A percentile compares a stretch with the other conserved stretches of the same genome.
phyloP scores from a whole-genome alignment of 2,797 vertebrate species.

The Pristis pectinata region DNA sequence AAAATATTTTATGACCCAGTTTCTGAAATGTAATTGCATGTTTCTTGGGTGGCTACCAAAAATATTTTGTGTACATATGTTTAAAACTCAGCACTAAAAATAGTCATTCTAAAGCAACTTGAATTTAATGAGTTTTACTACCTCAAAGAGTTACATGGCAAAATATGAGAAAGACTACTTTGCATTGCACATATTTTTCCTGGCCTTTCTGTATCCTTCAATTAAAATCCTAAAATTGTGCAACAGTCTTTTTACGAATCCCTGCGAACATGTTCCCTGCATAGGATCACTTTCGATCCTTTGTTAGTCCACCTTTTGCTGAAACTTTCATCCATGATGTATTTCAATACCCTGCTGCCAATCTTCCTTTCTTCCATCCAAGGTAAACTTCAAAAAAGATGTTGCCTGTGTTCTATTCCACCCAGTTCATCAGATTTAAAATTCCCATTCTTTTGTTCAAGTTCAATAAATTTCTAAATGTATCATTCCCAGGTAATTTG shows the following conservation, averaged over 20 bases:
- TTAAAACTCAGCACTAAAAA: too few relatives aligned
- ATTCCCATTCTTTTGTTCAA: background rate
- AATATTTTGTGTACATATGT: background rate
- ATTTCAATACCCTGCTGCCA: background rate
- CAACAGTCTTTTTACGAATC: background rate
- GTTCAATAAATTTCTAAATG: background rate
- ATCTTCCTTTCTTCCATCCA: background rate
- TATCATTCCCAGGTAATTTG: background rate
- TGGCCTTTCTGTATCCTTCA: background rate
- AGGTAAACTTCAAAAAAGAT: background rate
- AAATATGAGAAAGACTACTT: background rate
- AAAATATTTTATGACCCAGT: too few relatives aligned
- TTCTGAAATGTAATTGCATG: too few relatives aligned
- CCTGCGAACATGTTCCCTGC: background rate
- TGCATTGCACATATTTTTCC: background rate
- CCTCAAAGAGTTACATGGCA: background rate
- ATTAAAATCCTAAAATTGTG: background rate
- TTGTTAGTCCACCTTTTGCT: background rate
- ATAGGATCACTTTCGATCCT: background rate
- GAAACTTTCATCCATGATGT: background rate
- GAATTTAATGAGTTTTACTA: background rate
- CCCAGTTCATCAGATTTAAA: background rate
- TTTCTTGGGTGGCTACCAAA: too few relatives aligned
- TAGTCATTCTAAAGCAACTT: background rate
- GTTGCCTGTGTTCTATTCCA: background rate